These are phyloP conservation scores for Trachymyrmex cornetzi DNA, from an alignment of 1,140 invertebrate genomes.

Conservation along the genomic window DNA sequence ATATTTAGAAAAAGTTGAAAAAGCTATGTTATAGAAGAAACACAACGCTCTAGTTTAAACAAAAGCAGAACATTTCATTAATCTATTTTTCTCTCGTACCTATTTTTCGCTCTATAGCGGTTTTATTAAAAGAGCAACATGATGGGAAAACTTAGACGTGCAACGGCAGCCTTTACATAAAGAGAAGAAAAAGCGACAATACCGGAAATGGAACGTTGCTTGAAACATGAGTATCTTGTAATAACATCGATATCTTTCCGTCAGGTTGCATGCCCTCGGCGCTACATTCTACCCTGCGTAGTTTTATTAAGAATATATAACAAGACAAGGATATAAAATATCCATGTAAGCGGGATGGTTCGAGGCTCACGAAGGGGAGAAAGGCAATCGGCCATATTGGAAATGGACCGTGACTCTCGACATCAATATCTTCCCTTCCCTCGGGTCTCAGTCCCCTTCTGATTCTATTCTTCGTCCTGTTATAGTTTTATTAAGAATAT, in stretches of 20 bases:
- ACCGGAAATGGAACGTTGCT: conserved; percentile 37
- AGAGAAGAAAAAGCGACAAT: background rate
- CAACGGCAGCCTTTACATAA: background rate
- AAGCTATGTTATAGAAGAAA: background rate
- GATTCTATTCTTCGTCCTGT: conserved; percentile 1
- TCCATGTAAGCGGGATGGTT: conserved; percentile 20
- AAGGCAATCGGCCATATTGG: conserved; percentile 51
- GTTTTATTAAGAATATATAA: conserved; percentile 59
- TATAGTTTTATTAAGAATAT: conserved; percentile 58
- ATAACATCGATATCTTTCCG: conserved; percentile 32
- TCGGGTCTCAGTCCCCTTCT: background rate
- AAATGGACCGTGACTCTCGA: conserved; percentile 60
- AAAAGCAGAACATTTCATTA: background rate
- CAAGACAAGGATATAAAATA: conserved; percentile 43
- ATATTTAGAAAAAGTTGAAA: background rate
- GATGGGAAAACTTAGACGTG: background rate
- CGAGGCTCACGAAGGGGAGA: conserved; percentile 27
- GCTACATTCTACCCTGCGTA: conserved; percentile 9
- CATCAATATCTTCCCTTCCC: conserved; percentile 46
- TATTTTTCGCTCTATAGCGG: background rate
- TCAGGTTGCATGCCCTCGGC: conserved; percentile 27
- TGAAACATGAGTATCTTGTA: conserved; percentile 44
- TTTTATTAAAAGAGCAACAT: conserved; percentile 16
- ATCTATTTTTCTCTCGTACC: background rate
- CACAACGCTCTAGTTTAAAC: background rate